Base-by-base conservation (phyloP, 2,888 invertebrate genomes). In the Eumacrocentrus americanus region DNA sequence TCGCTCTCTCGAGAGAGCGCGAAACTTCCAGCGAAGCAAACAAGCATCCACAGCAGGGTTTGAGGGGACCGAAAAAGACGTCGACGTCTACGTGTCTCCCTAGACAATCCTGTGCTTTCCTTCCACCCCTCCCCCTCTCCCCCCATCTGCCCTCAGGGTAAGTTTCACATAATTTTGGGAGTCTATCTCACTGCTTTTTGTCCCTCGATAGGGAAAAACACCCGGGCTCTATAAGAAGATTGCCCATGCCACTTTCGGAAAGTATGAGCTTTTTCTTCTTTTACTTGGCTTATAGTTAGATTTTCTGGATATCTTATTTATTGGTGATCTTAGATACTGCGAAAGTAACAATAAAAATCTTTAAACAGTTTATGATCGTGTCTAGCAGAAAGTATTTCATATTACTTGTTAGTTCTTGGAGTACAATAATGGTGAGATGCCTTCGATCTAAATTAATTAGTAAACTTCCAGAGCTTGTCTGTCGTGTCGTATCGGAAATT, bases 151-250 rank as follows among this genome's bases (percentile, higher is more conserved):
- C 35, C 35, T 35, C 25, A 47, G 42, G 14, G 44, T 35, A 57
- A 54, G 35, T 57, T 60, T 56, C 42, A 51, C 60, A 42, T 60
- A 60, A 63, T 60, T 60, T 57, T 47, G 37, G 37, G 20, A 53
- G 20, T 34, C 25, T 42, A 52, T 35, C 18, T 38, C 22, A n/a
- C 23, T 35, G 20, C 12, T 38, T 35, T 37, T 52, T 38, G 35
- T 20, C 37, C 18, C 18, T 38, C 35, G 14, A 12, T 18, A 16
- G 9, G 16, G 46, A 12, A 46, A 25, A 46, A 46, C 23, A 46
- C 7, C 25, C 0, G 46, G 11, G 7, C n/a, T n/a, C 12, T 7
- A 12, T 3, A 22, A 23, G 46, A 46, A n/a, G n/a, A 46, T 46
- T 46, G 46, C 12, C 12, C 2, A 12, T 25, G 7, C 23, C 25